phyloP scores from a whole-genome alignment of 2,113 vertebrate genomes.

The Aplodontia rufa region DNA sequence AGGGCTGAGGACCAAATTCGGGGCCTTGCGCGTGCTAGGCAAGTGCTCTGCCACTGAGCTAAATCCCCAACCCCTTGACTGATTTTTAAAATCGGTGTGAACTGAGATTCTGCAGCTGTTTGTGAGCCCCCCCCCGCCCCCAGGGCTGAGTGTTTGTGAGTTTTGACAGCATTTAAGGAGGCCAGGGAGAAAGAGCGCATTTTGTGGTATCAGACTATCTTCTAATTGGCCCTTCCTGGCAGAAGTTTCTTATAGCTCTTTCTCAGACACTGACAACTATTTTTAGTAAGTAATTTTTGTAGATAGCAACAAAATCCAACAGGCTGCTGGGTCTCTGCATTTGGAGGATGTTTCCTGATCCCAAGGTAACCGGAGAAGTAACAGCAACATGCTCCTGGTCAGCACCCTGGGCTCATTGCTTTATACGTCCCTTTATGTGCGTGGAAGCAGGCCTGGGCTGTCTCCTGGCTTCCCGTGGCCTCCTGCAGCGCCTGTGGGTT shows the following conservation, averaged over 20 bases:
- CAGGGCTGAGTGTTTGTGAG: no score
- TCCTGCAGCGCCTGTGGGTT: no score
- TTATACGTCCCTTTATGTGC: not conserved
- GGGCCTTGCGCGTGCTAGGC: no score
- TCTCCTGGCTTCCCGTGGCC: no score
- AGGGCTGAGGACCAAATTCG: no score
- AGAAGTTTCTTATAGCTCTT: constrained; percentile 77
- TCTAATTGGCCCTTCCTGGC: constrained; percentile 73
- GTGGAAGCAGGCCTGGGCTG: no score
- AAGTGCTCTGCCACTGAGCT: no score
- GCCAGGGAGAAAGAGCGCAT: constrained; percentile 34
- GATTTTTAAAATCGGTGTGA: not conserved
- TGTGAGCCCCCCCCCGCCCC: no score
- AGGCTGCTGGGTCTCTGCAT: not conserved
- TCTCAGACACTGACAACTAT: constrained; percentile 75
- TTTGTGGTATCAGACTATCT: constrained; percentile 49
- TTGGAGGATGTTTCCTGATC: constrained; percentile 59
- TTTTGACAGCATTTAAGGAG: not conserved
- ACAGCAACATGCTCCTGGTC: not conserved
- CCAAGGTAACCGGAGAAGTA: not conserved
- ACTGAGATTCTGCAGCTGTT: constrained; percentile 3
- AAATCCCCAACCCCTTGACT: no score
- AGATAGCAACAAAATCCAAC: constrained; percentile 69
- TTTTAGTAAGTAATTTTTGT: constrained; percentile 69
- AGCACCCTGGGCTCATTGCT: not conserved